These are phyloP conservation scores for Saccostrea echinata DNA, from an alignment of 1,140 invertebrate genomes.

Conservation along the genomic window DNA sequence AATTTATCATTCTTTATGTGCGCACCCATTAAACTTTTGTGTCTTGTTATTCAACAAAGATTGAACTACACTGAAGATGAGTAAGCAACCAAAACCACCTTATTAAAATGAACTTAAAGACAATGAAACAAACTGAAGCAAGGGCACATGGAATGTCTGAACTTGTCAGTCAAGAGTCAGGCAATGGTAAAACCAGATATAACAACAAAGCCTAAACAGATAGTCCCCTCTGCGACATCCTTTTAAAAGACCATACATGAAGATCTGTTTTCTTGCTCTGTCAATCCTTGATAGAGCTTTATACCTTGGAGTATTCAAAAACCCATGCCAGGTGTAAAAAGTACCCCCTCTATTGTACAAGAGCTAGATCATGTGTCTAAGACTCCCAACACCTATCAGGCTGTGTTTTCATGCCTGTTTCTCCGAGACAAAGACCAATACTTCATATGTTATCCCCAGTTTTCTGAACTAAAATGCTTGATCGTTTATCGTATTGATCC, in stretches of 20 bases:
- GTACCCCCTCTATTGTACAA: not conserved
- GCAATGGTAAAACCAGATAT: constrained; percentile 4
- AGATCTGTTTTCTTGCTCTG: constrained; percentile 19
- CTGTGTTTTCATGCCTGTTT: constrained; percentile 6
- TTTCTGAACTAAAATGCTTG: too few relatives aligned
- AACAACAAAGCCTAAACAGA: constrained; percentile 8
- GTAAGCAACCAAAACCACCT: not conserved
- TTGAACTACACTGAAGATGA: not conserved
- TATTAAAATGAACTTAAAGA: not conserved
- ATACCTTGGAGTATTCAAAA: not conserved
- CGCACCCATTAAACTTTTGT: constrained; percentile 31
- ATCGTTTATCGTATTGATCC: too few relatives aligned
- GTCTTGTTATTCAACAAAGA: constrained; percentile 9
- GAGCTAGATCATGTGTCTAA: not conserved
- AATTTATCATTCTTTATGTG: constrained; percentile 14
- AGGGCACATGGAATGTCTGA: not conserved
- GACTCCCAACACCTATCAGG: not conserved
- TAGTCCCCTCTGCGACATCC: constrained; percentile 5
- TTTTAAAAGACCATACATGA: not conserved
- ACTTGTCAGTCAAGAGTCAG: constrained; percentile 4
- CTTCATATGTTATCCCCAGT: not conserved
- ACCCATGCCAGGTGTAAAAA: constrained; percentile 1
- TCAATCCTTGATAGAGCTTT: not conserved
- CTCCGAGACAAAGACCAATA: not conserved
- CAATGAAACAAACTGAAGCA: not conserved